These are phyloP conservation scores for Diacarnus erythraeanus DNA, from an alignment of 37 sponge, comb jelly and placozoan species.

Conservation along the genomic window DNA sequence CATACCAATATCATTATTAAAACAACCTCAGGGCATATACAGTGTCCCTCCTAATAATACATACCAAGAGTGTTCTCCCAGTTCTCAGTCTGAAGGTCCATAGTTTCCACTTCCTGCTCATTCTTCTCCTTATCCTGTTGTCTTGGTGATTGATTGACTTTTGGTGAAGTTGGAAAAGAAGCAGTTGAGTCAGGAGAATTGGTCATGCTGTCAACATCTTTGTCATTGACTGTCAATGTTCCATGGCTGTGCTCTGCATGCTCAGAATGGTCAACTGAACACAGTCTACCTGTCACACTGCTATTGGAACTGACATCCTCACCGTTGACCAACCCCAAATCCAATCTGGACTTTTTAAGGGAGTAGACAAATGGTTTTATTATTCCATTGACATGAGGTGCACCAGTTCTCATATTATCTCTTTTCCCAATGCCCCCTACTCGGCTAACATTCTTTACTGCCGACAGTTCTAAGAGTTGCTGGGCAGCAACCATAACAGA, in stretches of 20 bases:
- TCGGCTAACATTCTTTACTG: background rate
- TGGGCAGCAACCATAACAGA: constrained; percentile 39
- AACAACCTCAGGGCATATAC: no score
- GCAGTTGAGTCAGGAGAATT: background rate
- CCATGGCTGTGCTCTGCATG: background rate
- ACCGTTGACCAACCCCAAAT: background rate
- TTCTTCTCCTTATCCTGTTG: background rate
- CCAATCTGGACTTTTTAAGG: background rate
- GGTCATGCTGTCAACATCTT: background rate
- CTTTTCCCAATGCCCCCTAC: background rate
- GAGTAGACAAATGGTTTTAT: background rate
- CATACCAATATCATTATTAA: background rate
- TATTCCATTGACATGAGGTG: background rate
- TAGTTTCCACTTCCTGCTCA: no score
- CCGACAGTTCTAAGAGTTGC: constrained; percentile 26
- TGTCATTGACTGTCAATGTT: background rate
- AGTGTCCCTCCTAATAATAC: no score
- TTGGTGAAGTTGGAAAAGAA: background rate
- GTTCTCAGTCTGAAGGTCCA: no score
- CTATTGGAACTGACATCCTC: background rate
- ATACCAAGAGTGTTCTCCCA: no score
- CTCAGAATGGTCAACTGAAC: background rate
- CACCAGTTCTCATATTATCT: background rate
- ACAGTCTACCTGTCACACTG: background rate
- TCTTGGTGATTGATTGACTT: background rate